These are phyloP conservation scores for Tetraneura akinire DNA, from an alignment of 1,140 invertebrate species.

Conservation along the genomic window DNA sequence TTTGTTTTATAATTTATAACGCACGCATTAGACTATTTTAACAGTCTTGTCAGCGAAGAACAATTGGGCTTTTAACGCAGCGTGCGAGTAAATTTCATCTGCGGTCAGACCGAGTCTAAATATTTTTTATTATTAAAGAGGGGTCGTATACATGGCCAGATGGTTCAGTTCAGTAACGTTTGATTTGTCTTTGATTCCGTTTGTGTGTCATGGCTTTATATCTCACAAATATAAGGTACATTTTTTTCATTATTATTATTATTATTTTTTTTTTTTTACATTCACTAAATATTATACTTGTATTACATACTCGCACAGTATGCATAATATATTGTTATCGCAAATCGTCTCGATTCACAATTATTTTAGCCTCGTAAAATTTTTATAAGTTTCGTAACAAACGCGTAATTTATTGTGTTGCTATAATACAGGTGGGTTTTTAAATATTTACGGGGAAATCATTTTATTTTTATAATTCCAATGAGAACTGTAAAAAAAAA, in stretches of 20 bases:
- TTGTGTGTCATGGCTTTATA: conserved; percentile 37
- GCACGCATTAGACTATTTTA: too few species aligned
- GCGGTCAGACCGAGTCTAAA: not conserved
- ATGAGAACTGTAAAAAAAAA: too few species aligned
- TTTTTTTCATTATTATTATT: not conserved
- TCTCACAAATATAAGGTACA: not conserved
- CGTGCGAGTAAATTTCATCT: not conserved
- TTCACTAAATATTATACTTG: too few species aligned
- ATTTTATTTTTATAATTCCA: too few species aligned
- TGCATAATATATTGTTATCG: not conserved
- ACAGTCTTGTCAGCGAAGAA: not conserved
- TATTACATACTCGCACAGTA: too few species aligned
- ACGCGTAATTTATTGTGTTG: not conserved
- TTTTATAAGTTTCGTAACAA: not conserved
- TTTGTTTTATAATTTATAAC: too few species aligned
- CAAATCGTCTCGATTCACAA: not conserved
- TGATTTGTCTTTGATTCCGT: not conserved
- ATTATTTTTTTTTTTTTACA: too few species aligned
- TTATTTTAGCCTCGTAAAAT: not conserved
- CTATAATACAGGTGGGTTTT: not conserved
- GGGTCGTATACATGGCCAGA: conserved; percentile 19
- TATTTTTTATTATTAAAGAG: not conserved
- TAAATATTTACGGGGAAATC: not conserved
- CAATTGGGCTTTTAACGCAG: not conserved
- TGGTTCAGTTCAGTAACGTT: not conserved